Percentiles rank a stretch among this genome's conserved stretches.
Evolutionary conservation across 2,113 vertebrate species (phyloP).

Genomic region (Lepus americanus): DNA sequence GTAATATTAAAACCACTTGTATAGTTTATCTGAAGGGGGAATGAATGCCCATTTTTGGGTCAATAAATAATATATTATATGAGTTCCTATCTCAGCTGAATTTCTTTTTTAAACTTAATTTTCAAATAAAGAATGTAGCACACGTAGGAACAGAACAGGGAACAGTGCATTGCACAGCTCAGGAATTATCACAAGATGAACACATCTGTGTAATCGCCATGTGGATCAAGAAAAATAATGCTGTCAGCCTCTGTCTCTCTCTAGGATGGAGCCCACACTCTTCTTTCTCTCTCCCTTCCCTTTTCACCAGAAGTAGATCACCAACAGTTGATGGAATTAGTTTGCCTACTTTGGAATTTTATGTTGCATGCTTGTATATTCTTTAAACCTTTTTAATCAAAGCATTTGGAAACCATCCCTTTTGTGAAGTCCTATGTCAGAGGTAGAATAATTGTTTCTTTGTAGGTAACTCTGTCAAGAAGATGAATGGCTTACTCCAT

Average conservation of each 20-base stretch:
- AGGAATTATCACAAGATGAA: slow-evolving; percentile 28
- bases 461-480: not conserved
- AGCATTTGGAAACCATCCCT: slow-evolving; percentile 46
- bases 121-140: slow-evolving; percentile 29
- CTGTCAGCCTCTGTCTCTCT: not conserved
- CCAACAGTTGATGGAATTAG: slow-evolving; percentile 7
- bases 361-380: not conserved
- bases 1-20: slow-evolving; percentile 35
- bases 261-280: not conserved
- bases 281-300: not conserved
- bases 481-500: slow-evolving; percentile 60
- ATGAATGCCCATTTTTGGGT: not conserved
- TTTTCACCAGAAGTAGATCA: not conserved
- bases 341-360: slow-evolving; percentile 66
- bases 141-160: not conserved
- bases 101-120: slow-evolving; percentile 56
- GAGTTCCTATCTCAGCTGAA: not conserved
- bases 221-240: not conserved
- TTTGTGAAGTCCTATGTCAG: slow-evolving; percentile 63
- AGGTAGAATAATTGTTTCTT: slow-evolving; percentile 72
- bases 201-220: not conserved
- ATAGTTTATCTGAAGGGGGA: slow-evolving; percentile 11
- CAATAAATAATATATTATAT: slow-evolving; percentile 3
- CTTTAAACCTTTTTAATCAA: slow-evolving; percentile 58
- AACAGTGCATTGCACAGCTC: not conserved